These are phyloP conservation scores for Nomada lathburiana DNA, from an alignment of 2,888 invertebrate species.

Conservation along the genomic window DNA sequence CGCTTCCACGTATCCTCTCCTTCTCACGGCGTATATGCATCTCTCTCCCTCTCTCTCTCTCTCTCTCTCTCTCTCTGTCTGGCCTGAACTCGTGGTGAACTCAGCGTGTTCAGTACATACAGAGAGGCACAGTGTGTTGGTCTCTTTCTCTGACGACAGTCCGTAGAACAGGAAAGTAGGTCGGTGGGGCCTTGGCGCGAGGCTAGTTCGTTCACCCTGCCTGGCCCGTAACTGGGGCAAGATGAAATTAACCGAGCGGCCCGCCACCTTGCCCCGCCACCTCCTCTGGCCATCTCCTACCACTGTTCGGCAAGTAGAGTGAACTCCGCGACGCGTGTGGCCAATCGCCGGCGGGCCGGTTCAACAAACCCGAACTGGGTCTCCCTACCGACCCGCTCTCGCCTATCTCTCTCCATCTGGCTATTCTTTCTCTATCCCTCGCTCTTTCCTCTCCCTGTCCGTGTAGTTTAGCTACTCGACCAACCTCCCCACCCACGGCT, in stretches of 20 bases:
- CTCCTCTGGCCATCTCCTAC: slow-evolving; percentile 52
- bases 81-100: slow-evolving; percentile 55
- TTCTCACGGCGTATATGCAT: slow-evolving; percentile 10
- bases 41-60: slow-evolving; percentile 43
- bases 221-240: slow-evolving; percentile 87
- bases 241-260: slow-evolving; percentile 87
- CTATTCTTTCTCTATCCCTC: slow-evolving; percentile 64
- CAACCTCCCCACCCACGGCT: slow-evolving; percentile 67
- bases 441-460: slow-evolving; percentile 43
- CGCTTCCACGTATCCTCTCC: slow-evolving; percentile 59
- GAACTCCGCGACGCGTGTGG: slow-evolving; percentile 79
- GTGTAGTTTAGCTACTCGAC: slow-evolving; percentile 63
- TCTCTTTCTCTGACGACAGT: slow-evolving; percentile 67
- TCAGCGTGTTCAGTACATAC: slow-evolving; percentile 20
- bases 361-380: slow-evolving; percentile 84
- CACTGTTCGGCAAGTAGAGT: slow-evolving; percentile 67
- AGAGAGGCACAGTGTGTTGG: slow-evolving; percentile 29
- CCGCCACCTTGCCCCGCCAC: slow-evolving; percentile 63
- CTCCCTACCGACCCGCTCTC: slow-evolving; percentile 67
- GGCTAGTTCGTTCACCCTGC: slow-evolving; percentile 88
- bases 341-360: slow-evolving; percentile 81
- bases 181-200: slow-evolving; percentile 84
- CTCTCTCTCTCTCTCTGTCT: slow-evolving; percentile 49
- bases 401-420: slow-evolving; percentile 62
- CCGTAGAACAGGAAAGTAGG: slow-evolving; percentile 81